A percentile compares a stretch with the other conserved stretches of the same genome.
Conservation (phyloP, 2,888 invertebrate genomes). For the Sphaerophoria rueppellii region DNA sequence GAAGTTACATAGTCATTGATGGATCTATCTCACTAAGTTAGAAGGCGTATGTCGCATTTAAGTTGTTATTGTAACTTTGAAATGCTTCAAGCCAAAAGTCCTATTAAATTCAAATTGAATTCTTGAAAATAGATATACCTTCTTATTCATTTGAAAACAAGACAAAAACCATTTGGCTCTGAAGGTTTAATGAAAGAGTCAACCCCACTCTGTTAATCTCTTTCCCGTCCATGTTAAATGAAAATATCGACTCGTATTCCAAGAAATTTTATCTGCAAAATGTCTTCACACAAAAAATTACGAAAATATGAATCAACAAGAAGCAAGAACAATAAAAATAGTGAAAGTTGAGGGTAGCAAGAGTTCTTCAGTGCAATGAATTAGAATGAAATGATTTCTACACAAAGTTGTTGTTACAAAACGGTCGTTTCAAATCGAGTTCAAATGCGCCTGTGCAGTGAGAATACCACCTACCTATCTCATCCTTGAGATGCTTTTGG, state of each 20-base stretch:
- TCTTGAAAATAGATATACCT: too few species aligned
- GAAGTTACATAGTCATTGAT: too few species aligned
- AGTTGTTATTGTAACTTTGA: too few species aligned
- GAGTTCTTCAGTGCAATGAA: conserved; percentile 5
- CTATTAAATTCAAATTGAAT: too few species aligned
- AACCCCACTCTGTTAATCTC: not conserved
- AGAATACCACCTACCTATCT: not conserved
- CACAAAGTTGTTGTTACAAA: not conserved
- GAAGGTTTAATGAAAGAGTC: not conserved
- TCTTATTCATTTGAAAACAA: not conserved
- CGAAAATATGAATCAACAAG: too few species aligned
- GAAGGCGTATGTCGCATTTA: too few species aligned
- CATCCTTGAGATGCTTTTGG: not conserved
- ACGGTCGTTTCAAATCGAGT: not conserved
- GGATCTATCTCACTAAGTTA: too few species aligned
- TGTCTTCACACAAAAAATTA: conserved; percentile 53
- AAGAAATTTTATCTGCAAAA: conserved; percentile 70
- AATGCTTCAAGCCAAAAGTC: too few species aligned
- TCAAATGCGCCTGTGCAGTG: conserved; percentile 47
- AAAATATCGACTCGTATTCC: conserved; percentile 66
- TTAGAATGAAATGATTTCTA: conserved; percentile 60
- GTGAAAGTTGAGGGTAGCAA: conserved; percentile 4
- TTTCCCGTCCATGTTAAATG: not conserved
- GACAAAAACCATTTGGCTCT: not conserved
- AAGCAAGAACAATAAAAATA: conserved; percentile 4